Conservation (phyloP, 2,888 invertebrate species). For the Sphaeridia pumilis region DNA sequence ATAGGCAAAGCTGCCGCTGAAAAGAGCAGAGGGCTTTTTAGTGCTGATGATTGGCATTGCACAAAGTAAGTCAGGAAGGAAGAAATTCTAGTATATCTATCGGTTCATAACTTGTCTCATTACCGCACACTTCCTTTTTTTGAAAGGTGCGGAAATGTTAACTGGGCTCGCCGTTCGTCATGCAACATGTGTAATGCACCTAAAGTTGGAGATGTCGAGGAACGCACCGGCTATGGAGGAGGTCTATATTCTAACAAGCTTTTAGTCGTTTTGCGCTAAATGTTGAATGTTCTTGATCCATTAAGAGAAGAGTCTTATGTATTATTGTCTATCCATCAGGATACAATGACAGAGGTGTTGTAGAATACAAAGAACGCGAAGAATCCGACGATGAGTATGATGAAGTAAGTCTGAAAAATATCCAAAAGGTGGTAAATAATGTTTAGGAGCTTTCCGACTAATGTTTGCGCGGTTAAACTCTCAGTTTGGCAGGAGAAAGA, state of each 20-base stretch:
- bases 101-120: not conserved
- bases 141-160: slow-evolving; percentile 98
- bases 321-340: too few relatives aligned
- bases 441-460: not conserved
- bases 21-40: slow-evolving; percentile 88
- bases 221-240: slow-evolving; percentile 68
- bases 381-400: slow-evolving; percentile 92
- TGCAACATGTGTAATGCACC: slow-evolving; percentile 99
- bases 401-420: slow-evolving; percentile 50
- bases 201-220: slow-evolving; percentile 86
- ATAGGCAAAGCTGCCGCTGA: slow-evolving; percentile 98
- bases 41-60: slow-evolving; percentile 98
- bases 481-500: slow-evolving; percentile 45
- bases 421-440: not conserved
- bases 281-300: too few relatives aligned
- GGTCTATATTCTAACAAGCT: too few relatives aligned
- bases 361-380: slow-evolving; percentile 82
- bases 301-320: too few relatives aligned
- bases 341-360: slow-evolving; percentile 89
- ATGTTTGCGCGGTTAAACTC: slow-evolving; percentile 11
- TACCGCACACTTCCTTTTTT: slow-evolving; percentile 33
- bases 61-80: slow-evolving; percentile 52
- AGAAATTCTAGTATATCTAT: not conserved
- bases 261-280: not conserved
- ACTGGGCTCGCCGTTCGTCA: slow-evolving; percentile 90